Evolutionary conservation across 1,140 invertebrate genomes (phyloP).

Genomic region (Venustaconcha ellipsiformis): DNA sequence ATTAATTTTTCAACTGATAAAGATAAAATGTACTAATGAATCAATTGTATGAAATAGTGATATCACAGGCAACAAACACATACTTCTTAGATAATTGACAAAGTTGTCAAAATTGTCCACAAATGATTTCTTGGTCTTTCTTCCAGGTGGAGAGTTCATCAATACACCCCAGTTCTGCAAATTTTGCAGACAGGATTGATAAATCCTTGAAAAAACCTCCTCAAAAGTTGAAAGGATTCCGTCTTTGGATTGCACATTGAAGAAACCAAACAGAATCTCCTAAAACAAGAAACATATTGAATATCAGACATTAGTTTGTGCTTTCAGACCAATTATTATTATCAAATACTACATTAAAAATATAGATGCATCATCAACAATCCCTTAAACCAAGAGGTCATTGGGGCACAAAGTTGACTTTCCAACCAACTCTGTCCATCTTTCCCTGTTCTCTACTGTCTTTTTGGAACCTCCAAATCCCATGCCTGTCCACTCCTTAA

Average conservation of each 20-base stretch:
- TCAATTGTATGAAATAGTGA: too few species aligned
- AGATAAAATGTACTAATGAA: too few species aligned
- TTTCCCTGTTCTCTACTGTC: too few species aligned
- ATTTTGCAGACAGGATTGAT: slow-evolving; percentile 36
- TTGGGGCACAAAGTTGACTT: too few species aligned
- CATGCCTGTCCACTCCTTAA: too few species aligned
- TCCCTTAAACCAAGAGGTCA: too few species aligned
- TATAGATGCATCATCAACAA: too few species aligned
- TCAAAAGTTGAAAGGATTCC: slow-evolving; percentile 50
- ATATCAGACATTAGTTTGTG: background rate
- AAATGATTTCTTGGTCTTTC: slow-evolving; percentile 43
- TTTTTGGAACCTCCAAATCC: too few species aligned
- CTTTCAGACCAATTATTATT: too few species aligned
- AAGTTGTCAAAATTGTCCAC: slow-evolving; percentile 46
- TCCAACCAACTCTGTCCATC: too few species aligned
- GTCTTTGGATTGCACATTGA: slow-evolving; percentile 34
- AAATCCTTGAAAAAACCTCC: slow-evolving; percentile 38
- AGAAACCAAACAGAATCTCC: slow-evolving; percentile 47
- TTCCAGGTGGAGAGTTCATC: slow-evolving; percentile 34
- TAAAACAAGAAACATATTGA: slow-evolving; percentile 7
- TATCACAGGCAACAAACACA: slow-evolving; percentile 3
- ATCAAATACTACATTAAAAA: too few species aligned
- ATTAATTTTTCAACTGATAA: too few species aligned
- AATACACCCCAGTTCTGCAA: slow-evolving; percentile 43
- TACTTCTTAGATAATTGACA: slow-evolving; percentile 49